phyloP scores from a whole-genome alignment of 2,888 invertebrate genomes.

The Lapara coniferarum region DNA sequence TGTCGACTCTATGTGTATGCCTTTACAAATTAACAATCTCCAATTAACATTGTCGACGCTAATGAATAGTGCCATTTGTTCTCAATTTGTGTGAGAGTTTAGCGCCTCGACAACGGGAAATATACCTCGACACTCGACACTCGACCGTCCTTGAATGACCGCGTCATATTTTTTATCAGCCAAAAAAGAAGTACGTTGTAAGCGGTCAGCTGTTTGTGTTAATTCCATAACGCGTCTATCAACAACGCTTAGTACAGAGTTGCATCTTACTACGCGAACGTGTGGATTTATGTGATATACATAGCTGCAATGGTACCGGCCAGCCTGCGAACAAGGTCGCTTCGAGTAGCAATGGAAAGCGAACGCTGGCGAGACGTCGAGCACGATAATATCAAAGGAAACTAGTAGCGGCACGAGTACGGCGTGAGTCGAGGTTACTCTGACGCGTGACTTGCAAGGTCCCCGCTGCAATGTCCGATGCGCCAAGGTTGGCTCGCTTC shows the following conservation, averaged over 20 bases:
- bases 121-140: conserved; percentile 67
- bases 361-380: conserved; percentile 38
- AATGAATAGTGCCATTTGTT: conserved; percentile 34
- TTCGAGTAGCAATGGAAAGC: conserved; percentile 58
- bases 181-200: conserved; percentile 72
- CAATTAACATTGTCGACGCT: conserved; percentile 28
- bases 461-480: conserved; percentile 83
- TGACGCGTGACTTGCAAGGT: conserved; percentile 84
- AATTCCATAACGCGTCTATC: conserved; percentile 75
- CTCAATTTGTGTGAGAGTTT: conserved; percentile 46
- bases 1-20: background rate
- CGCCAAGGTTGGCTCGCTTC: conserved; percentile 81
- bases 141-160: conserved; percentile 79
- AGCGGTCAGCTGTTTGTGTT: conserved; percentile 81
- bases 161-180: conserved; percentile 78
- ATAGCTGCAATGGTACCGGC: conserved; percentile 43
- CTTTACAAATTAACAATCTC: conserved; percentile 23
- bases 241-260: conserved; percentile 61
- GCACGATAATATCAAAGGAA: conserved; percentile 53
- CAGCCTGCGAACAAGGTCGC: conserved; percentile 13
- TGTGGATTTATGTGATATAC: conserved; percentile 38
- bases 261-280: conserved; percentile 39
- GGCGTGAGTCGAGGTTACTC: conserved; percentile 81
- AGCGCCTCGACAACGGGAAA: conserved; percentile 71
- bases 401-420: conserved; percentile 71